Evolutionary conservation across 2,888 invertebrate species (phyloP).

Genomic region (Ernsta delagoae): DNA sequence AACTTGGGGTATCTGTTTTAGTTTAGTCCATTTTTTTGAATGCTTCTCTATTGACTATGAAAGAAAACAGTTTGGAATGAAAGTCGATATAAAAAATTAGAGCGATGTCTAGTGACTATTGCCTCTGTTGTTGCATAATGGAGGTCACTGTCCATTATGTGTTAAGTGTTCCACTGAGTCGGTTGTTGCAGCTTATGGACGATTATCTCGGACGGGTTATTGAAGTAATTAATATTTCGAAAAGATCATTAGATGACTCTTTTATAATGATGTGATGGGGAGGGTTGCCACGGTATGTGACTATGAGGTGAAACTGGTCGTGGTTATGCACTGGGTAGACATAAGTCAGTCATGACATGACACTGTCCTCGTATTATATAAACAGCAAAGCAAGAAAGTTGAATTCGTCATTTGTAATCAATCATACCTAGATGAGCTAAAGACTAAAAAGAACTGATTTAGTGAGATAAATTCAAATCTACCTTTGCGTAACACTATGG

Average conservation of each 20-base stretch:
- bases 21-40: slow-evolving; percentile 32
- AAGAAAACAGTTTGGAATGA: slow-evolving; percentile 29
- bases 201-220: slow-evolving; percentile 1
- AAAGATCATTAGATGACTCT: neutral
- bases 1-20: slow-evolving; percentile 32
- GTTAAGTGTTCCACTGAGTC: neutral
- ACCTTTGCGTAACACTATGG: no score
- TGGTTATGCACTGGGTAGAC: neutral
- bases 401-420: no score
- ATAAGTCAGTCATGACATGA: neutral
- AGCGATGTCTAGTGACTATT: slow-evolving; percentile 7
- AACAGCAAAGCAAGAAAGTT: no score
- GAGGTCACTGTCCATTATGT: neutral
- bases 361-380: no score
- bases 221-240: neutral
- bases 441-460: no score
- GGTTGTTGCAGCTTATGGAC: neutral
- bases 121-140: slow-evolving; percentile 5
- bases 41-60: slow-evolving; percentile 29
- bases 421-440: no score
- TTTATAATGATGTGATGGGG: neutral
- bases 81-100: slow-evolving; percentile 7
- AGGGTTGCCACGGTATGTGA: neutral
- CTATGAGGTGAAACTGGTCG: neutral
- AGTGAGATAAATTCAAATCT: no score